A percentile compares a stretch with the other conserved stretches of the same genome.
Evolutionary conservation across 2,797 vertebrate species (phyloP).

Genomic region (Discoglossus pictus): DNA sequence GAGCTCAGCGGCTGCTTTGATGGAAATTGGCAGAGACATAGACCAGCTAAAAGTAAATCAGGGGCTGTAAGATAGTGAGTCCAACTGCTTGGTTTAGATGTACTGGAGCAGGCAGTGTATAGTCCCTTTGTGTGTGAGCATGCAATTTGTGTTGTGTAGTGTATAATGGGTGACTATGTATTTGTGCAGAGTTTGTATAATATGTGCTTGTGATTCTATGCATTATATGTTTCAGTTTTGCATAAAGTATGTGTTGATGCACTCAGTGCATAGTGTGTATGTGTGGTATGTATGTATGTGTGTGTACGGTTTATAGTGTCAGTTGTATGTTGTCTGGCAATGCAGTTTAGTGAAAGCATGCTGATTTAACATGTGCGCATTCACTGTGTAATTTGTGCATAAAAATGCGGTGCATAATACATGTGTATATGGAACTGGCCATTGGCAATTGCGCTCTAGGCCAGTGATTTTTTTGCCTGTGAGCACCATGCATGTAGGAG

Average conservation of each 20-base stretch:
- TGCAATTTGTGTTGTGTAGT: background rate
- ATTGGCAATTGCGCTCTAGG: too few relatives aligned
- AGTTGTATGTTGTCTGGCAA: too few relatives aligned
- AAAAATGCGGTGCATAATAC: background rate
- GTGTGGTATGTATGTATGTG: background rate
- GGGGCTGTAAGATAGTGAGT: conserved; percentile 34
- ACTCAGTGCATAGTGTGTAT: background rate
- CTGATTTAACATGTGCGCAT: too few relatives aligned
- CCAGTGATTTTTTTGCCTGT: too few relatives aligned
- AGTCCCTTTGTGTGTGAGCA: background rate
- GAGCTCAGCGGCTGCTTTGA: conserved; percentile 50
- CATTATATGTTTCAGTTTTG: background rate
- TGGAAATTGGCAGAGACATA: conserved; percentile 55
- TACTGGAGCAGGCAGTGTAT: conserved; percentile 18
- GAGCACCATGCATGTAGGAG: too few relatives aligned
- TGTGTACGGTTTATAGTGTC: too few relatives aligned
- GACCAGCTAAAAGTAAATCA: conserved; percentile 58
- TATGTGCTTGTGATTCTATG: background rate
- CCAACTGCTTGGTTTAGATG: conserved; percentile 18
- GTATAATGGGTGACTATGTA: background rate
- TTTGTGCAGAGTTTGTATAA: background rate
- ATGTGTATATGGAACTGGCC: background rate
- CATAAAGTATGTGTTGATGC: background rate
- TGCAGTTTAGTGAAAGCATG: too few relatives aligned
- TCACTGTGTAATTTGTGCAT: too few relatives aligned